phyloP scores from a whole-genome alignment of 2,113 vertebrate species.

The Thunnus maccoyii region DNA sequence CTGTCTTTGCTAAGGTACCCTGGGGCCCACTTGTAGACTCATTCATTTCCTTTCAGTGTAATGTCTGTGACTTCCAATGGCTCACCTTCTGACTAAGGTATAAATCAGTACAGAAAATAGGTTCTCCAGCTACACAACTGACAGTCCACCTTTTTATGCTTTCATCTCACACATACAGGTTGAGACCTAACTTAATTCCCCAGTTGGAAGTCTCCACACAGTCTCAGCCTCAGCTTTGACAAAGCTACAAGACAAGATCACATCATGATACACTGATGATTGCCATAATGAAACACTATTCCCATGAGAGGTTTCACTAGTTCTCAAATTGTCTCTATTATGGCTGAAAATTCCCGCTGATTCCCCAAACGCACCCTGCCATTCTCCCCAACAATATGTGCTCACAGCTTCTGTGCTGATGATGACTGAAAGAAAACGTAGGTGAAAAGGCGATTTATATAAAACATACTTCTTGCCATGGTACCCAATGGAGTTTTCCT shows the following conservation, averaged over 20 bases:
- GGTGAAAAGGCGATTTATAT: not conserved
- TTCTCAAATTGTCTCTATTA: conserved; percentile 62
- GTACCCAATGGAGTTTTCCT: conserved; percentile 1
- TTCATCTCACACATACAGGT: conserved; percentile 41
- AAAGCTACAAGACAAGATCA: conserved; percentile 50
- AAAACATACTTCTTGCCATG: conserved; percentile 23
- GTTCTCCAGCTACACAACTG: conserved; percentile 2
- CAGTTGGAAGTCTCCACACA: conserved; percentile 31
- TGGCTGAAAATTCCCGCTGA: conserved; percentile 53
- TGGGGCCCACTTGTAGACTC: not conserved
- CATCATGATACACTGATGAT: conserved; percentile 59
- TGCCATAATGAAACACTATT: conserved; percentile 65
- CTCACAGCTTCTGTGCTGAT: conserved; percentile 27
- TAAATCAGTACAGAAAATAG: not conserved
- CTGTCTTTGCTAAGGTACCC: too few species aligned
- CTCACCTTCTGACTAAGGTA: not conserved
- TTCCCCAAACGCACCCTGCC: conserved; percentile 44
- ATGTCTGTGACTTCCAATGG: not conserved
- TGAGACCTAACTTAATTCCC: conserved; percentile 58
- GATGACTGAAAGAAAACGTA: conserved; percentile 18
- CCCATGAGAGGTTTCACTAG: conserved; percentile 47
- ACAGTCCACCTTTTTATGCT: conserved; percentile 19
- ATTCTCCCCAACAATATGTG: conserved; percentile 26
- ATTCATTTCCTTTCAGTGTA: not conserved
- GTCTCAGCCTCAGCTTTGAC: conserved; percentile 30